Conservation (phyloP, 1,140 invertebrate species). For the Acyrthosiphon pisum region DNA sequence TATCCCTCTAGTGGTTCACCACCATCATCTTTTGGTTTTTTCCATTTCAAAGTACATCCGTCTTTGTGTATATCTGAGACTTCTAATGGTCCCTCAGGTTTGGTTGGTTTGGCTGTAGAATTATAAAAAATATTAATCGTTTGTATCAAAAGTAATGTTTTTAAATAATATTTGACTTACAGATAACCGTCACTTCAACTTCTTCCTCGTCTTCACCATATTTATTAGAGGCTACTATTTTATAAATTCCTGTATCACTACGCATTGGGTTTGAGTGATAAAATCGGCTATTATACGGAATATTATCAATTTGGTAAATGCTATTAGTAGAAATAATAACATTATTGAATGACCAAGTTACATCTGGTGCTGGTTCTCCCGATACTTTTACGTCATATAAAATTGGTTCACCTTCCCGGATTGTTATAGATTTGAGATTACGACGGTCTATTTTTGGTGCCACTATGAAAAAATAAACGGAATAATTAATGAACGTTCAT, state of each 20-base stretch:
- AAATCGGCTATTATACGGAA: conserved; percentile 87
- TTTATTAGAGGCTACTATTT: conserved; percentile 83
- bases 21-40: conserved; percentile 96
- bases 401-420: conserved; percentile 85
- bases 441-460: conserved; percentile 90
- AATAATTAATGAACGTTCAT: conserved; percentile 16
- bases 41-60: conserved; percentile 95
- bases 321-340: conserved; percentile 67
- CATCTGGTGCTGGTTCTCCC: conserved; percentile 84
- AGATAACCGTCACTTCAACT: conserved; percentile 87
- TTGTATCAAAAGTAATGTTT: not conserved
- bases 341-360: conserved; percentile 75
- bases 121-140: conserved; percentile 56
- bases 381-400: conserved; percentile 83
- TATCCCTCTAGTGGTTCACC: conserved; percentile 94
- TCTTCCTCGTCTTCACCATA: conserved; percentile 89
- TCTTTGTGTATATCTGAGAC: conserved; percentile 95
- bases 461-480: conserved; percentile 69
- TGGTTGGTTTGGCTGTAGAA: conserved; percentile 80
- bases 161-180: conserved; percentile 67
- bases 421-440: conserved; percentile 77
- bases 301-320: conserved; percentile 75
- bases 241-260: conserved; percentile 86
- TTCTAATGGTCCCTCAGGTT: conserved; percentile 93
- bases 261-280: conserved; percentile 81